Evolutionary conservation across 2,888 invertebrate genomes (phyloP), one percentile per base, ranked within the genome.

Genomic region (Rugalucina vietnamica): DNA sequence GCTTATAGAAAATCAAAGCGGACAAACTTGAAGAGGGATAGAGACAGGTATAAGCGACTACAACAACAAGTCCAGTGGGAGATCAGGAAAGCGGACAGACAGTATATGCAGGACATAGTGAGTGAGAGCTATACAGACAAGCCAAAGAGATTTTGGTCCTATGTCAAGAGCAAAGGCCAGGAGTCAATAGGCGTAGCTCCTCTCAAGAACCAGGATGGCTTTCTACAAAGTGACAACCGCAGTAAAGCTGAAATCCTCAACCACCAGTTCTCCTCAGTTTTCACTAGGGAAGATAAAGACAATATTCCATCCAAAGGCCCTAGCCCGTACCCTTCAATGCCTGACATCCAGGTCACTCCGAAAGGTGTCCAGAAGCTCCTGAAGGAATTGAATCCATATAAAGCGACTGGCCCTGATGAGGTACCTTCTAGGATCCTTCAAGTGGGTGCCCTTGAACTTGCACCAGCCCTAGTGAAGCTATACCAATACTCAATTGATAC

Each of bases 231-330:
- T 36, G 75, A 83, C 49, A 65, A 65, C 21, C 34, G 34, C 34
- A 65, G 34, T 65, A 84, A 85, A 39, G 79, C 78, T 5, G 81
- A 81, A 65, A 75, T 85, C 32, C 70, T 85, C 10, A 81, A 85
- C 27, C 43, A 75, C 12, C 72, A 72, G 18, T 72, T 72, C 21
- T 39, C 72, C 39, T 72, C 72, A 8, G 72, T 72, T 1, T 79
- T 83, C 73, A 81, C 71, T 3, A 34, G 76, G 34, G 78, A 75
- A 65, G 54, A 77, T 36, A 24, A 39, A 5, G 24, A 32, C 4
- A 50, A 54, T 43, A 57, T 78, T 18, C 81, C 81, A 24, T 24
- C 29, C 2, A 78, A 81, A 72, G 81, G 77, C 29, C 0, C 36
- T 14, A 79, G 79, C 14, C 81, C 84, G 32, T 75, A 74, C 43